Evolutionary conservation across 2,888 invertebrate species (phyloP).

Genomic region (Acleris literana): DNA sequence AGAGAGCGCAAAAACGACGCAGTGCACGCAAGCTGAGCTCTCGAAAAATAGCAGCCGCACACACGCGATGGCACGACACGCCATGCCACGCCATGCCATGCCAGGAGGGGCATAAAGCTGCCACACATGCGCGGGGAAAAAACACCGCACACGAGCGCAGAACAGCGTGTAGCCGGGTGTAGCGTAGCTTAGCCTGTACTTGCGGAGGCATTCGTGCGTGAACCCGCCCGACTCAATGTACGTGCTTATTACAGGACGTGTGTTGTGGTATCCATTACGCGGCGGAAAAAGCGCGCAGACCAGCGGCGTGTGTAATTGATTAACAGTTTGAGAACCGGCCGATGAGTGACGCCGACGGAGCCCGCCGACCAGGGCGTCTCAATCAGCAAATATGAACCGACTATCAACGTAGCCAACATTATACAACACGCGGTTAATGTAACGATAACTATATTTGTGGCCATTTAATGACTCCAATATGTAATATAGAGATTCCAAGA

Average conservation of each 20-base stretch:
- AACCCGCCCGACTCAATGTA: slow-evolving; percentile 55
- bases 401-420: neutral
- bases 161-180: slow-evolving; percentile 43
- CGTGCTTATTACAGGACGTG: slow-evolving; percentile 65
- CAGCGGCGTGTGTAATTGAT: slow-evolving; percentile 79
- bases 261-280: slow-evolving; percentile 76
- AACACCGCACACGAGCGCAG: slow-evolving; percentile 58
- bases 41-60: slow-evolving; percentile 69
- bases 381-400: slow-evolving; percentile 53
- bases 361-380: slow-evolving; percentile 54
- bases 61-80: slow-evolving; percentile 59
- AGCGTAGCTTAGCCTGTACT: slow-evolving; percentile 62
- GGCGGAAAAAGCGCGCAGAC: slow-evolving; percentile 70
- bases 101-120: slow-evolving; percentile 44
- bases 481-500: slow-evolving; percentile 4
- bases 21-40: slow-evolving; percentile 69
- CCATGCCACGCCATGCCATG: slow-evolving; percentile 32
- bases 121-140: slow-evolving; percentile 60
- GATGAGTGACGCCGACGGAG: slow-evolving; percentile 52
- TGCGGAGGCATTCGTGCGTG: slow-evolving; percentile 73
- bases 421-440: neutral
- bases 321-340: slow-evolving; percentile 73
- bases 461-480: neutral
- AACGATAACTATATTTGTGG: neutral
- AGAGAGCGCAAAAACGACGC: slow-evolving; percentile 70